phyloP scores from a whole-genome alignment of 2,113 vertebrate genomes.

The Sphaerodactylus townsendi region DNA sequence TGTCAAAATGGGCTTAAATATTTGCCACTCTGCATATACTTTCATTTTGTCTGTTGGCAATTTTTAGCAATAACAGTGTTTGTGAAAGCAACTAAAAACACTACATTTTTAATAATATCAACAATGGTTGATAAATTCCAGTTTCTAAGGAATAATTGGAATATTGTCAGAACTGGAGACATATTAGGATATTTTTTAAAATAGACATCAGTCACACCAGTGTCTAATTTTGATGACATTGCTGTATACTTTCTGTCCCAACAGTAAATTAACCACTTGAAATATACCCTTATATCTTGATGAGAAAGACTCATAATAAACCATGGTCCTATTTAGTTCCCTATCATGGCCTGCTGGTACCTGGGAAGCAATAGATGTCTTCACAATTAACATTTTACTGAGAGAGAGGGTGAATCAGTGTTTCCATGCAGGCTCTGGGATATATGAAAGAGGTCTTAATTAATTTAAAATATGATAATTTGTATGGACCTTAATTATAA shows the following conservation, averaged over 20 bases:
- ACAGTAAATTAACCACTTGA: slow-evolving; percentile 15
- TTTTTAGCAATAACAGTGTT: slow-evolving; percentile 21
- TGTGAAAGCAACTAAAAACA: slow-evolving; percentile 40
- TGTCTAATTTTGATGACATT: slow-evolving; percentile 14
- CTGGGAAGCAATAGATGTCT: neutral
- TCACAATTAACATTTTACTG: neutral
- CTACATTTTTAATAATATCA: slow-evolving; percentile 41
- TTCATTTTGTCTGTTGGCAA: slow-evolving; percentile 31
- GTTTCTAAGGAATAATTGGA: slow-evolving; percentile 28
- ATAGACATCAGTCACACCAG: neutral
- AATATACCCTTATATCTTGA: slow-evolving; percentile 2
- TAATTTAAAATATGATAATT: neutral
- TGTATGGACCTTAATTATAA: neutral
- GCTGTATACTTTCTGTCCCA: slow-evolving; percentile 8
- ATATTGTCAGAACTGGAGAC: neutral
- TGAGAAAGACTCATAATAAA: neutral
- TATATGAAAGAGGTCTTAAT: neutral
- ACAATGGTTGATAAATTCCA: slow-evolving; percentile 24
- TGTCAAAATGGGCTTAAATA: slow-evolving; percentile 45
- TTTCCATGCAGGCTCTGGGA: neutral
- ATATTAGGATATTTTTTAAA: neutral
- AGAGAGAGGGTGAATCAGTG: neutral
- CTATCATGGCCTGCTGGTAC: neutral
- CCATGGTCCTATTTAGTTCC: too few relatives aligned
- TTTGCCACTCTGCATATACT: slow-evolving; percentile 52